phyloP scores from a whole-genome alignment of 2,888 invertebrate species.

The Xanthorhoe designata region DNA sequence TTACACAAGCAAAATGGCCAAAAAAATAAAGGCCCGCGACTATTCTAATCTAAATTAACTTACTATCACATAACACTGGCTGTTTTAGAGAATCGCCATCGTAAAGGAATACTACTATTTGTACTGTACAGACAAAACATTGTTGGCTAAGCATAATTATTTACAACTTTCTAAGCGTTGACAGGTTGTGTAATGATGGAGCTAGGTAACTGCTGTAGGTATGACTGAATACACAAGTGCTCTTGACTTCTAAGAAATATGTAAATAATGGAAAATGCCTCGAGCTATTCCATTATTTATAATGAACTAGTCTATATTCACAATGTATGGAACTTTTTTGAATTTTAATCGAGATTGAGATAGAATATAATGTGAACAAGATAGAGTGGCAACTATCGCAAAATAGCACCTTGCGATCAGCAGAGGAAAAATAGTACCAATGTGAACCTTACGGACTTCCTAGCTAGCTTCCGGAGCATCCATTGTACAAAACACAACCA shows the following conservation, averaged over 20 bases:
- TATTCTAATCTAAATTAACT: conserved; percentile 46
- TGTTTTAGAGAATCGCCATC: conserved; percentile 62
- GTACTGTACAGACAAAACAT: conserved; percentile 46
- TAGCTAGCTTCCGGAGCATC: background rate
- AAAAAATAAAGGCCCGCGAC: background rate
- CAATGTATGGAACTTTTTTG: background rate
- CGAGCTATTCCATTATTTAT: background rate
- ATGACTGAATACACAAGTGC: background rate
- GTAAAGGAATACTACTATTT: conserved; percentile 47
- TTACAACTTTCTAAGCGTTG: conserved; percentile 31
- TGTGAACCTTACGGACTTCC: no score
- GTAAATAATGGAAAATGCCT: background rate
- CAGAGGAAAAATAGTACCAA: no score
- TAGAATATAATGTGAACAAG: background rate
- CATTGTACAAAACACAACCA: conserved; percentile 21
- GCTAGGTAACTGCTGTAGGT: background rate
- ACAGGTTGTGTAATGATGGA: conserved; percentile 19
- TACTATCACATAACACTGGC: conserved; percentile 80
- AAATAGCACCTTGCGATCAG: no score
- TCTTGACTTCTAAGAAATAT: background rate
- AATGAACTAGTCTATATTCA: background rate
- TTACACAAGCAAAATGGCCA: background rate
- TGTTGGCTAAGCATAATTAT: conserved; percentile 25
- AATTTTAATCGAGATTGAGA: background rate
- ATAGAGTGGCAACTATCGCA: no score